Evolutionary conservation across 2,113 vertebrate species (phyloP), one percentile per base, ranked within the genome.

Genomic region (Salminus brasiliensis): DNA sequence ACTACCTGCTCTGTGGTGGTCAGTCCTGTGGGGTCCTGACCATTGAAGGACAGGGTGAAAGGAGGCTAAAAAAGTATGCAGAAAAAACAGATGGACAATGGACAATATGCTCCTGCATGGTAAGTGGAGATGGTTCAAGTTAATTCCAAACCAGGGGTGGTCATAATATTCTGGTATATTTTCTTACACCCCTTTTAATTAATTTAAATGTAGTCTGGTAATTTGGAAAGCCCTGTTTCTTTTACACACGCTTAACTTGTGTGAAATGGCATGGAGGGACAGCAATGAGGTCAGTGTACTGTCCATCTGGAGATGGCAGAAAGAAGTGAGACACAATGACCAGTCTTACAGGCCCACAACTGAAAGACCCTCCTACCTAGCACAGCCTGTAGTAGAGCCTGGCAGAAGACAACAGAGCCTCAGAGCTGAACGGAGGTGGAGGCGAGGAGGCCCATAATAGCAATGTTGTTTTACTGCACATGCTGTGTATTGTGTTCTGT

Each of bases 401-500:
- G 36, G 72, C 49, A 69, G 62, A 49, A 49, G 53, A 83, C 77
- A 69, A 80, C 77, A 76, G 83, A 23, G 49, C 57, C 47, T 76
- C 74, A 78, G 79, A 81, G 55, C 63, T 74, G 69, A 78, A 69
- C 49, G 74, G 63, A 81, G 78, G 69, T 78, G 83, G 78, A 74
- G 83, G 79, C 41, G 57, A 39, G 68, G 62, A 68, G 81, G 84
- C 83, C 87, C 85, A 88, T 86, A 85, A 85, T 81, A 39, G 81
- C 83, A 88, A 76, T 78, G 70, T 90, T 90, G 88, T 91, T 91
- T 92, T 91, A 90, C 81, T 85, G 88, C 90, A 92, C 88, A 85
- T 89, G 84, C 88, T 89, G 82, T 85, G 83, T 85, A 91, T 93
- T 90, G 86, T 91, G 86, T 91, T 79, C 87, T 79, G 91, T 93